Evolutionary conservation across 2,888 invertebrate species (phyloP).

Genomic region (Lagria hirta): DNA sequence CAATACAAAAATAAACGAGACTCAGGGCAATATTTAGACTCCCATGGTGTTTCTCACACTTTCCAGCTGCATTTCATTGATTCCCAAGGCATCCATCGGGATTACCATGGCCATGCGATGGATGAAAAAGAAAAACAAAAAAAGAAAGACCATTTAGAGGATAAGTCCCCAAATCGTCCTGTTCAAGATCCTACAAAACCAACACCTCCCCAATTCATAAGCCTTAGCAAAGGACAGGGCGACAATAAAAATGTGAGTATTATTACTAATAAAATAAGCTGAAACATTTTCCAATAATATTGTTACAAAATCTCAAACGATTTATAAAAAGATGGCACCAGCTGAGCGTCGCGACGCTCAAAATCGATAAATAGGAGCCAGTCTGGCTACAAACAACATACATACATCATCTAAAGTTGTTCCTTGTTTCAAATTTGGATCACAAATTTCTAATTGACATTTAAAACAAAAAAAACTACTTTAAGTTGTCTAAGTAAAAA

Average conservation of each 20-base stretch:
- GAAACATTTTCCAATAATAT: no score
- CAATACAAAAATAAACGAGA: slow-evolving; percentile 37
- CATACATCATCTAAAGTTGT: no score
- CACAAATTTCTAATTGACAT: no score
- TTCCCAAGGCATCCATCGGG: slow-evolving; percentile 50
- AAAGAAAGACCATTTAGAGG: slow-evolving; percentile 32
- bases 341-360: slow-evolving; percentile 20
- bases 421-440: no score
- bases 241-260: slow-evolving; percentile 53
- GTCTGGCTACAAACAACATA: slow-evolving; percentile 12
- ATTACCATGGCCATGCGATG: slow-evolving; percentile 49
- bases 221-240: slow-evolving; percentile 45
- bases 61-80: slow-evolving; percentile 52
- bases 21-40: slow-evolving; percentile 48
- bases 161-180: slow-evolving; percentile 37
- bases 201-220: slow-evolving; percentile 51
- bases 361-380: slow-evolving; percentile 24
- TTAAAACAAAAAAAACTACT: no score
- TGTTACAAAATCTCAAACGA: slow-evolving; percentile 1
- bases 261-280: background rate
- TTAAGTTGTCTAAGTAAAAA: no score
- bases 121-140: slow-evolving; percentile 24
- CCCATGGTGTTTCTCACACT: slow-evolving; percentile 49
- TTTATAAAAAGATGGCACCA: slow-evolving; percentile 25
- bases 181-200: slow-evolving; percentile 36